Percentiles rank a stretch among this genome's conserved stretches.
Conservation (phyloP, 2,797 vertebrate species). For the Atherinosoma microstoma region DNA sequence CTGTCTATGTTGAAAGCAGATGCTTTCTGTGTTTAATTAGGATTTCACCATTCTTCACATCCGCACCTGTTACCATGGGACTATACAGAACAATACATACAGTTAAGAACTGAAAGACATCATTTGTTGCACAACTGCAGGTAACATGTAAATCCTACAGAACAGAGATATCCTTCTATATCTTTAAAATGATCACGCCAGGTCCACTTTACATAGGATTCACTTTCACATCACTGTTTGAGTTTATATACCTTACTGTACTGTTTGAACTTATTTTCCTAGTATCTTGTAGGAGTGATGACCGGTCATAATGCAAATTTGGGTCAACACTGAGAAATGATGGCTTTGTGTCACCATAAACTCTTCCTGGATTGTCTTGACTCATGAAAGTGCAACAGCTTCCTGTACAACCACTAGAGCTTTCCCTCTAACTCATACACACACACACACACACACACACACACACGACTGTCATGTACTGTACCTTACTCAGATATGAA, state of each 20-base stretch:
- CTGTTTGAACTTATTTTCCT: background rate
- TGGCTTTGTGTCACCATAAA: background rate
- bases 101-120: background rate
- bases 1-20: too few species aligned
- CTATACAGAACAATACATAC: background rate
- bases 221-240: too few species aligned
- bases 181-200: too few species aligned
- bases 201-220: background rate
- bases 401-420: constrained; percentile 33
- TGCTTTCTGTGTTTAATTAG: too few species aligned
- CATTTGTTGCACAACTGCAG: too few species aligned
- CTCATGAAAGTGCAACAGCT: constrained; percentile 29
- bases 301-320: constrained; percentile 1
- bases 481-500: background rate
- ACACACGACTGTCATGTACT: background rate
- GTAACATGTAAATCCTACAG: background rate
- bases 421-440: background rate
- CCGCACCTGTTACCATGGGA: background rate
- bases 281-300: background rate
- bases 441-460: background rate
- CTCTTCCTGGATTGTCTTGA: constrained; percentile 38
- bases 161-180: background rate
- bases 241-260: background rate
- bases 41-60: too few species aligned
- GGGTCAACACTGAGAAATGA: constrained; percentile 14